Evolutionary conservation across 2,113 vertebrate genomes (phyloP).

Genomic region (Athene cunicularia): DNA sequence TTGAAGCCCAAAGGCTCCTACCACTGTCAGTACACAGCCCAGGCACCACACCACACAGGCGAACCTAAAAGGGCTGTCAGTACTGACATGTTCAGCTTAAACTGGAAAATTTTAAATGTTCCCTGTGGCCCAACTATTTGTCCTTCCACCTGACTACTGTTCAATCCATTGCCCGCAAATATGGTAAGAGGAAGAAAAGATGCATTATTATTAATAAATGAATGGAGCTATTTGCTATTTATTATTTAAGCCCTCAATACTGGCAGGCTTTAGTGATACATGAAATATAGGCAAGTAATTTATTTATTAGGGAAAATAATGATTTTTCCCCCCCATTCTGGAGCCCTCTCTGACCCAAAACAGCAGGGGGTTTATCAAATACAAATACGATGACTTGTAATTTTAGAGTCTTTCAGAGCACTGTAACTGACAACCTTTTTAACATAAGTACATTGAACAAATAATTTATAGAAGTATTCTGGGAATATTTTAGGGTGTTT

Average conservation of each 20-base stretch:
- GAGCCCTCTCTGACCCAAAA: constrained; percentile 74
- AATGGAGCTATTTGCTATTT: constrained; percentile 83
- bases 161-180: constrained; percentile 61
- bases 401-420: constrained; percentile 78
- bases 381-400: constrained; percentile 79
- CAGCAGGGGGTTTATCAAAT: constrained; percentile 78
- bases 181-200: constrained; percentile 66
- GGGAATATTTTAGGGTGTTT: constrained; percentile 84
- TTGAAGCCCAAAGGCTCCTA: not conserved
- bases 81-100: constrained; percentile 64
- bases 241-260: constrained; percentile 82
- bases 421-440: constrained; percentile 83
- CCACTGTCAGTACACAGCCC: not conserved
- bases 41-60: not conserved
- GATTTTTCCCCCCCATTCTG: constrained; percentile 69
- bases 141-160: constrained; percentile 71
- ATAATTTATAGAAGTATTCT: constrained; percentile 86
- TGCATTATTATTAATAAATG: constrained; percentile 85
- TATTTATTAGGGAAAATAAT: constrained; percentile 89
- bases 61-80: constrained; percentile 60
- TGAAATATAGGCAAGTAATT: constrained; percentile 85
- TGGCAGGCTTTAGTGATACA: constrained; percentile 76
- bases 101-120: constrained; percentile 76
- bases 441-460: constrained; percentile 83
- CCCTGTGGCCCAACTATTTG: constrained; percentile 74